phyloP scores from a whole-genome alignment of 2,888 invertebrate genomes.

The Protula sp. region DNA sequence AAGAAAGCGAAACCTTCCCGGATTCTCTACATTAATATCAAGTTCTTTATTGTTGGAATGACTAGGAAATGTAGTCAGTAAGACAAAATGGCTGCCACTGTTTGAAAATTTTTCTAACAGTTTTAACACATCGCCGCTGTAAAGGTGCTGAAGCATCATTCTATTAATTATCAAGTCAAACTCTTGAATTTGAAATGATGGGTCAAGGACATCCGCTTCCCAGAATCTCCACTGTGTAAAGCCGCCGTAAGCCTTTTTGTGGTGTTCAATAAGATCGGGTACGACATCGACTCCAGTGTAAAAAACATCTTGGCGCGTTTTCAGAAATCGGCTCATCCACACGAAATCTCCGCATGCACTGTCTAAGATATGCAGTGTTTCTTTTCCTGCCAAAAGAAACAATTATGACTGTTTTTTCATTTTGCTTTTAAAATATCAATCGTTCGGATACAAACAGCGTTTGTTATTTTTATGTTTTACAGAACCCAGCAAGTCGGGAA shows the following conservation, averaged over 20 bases:
- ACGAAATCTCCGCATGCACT: slow-evolving; percentile 26
- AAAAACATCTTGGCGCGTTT: slow-evolving; percentile 23
- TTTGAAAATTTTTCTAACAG: background rate
- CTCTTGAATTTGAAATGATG: background rate
- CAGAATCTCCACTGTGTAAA: slow-evolving; percentile 11
- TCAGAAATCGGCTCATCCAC: slow-evolving; percentile 27
- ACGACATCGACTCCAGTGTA: slow-evolving; percentile 28
- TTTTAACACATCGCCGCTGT: slow-evolving; percentile 10
- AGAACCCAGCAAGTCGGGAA: no score
- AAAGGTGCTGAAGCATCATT: slow-evolving; percentile 25
- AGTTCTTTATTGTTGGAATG: slow-evolving; percentile 18
- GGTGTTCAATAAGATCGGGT: slow-evolving; percentile 21
- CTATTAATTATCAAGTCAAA: slow-evolving; percentile 24
- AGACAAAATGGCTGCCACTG: slow-evolving; percentile 4
- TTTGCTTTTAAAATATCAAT: no score
- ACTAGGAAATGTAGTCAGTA: slow-evolving; percentile 19
- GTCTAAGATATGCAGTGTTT: background rate
- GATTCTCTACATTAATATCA: slow-evolving; percentile 12
- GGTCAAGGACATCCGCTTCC: slow-evolving; percentile 15
- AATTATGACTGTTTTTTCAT: no score
- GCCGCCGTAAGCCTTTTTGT: slow-evolving; percentile 4
- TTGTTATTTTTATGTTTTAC: no score
- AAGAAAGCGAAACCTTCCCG: slow-evolving; percentile 20
- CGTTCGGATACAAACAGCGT: no score
- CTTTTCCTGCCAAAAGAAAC: no score